Evolutionary conservation across 2,113 vertebrate genomes (phyloP).

Genomic region (Laticauda laticaudata): DNA sequence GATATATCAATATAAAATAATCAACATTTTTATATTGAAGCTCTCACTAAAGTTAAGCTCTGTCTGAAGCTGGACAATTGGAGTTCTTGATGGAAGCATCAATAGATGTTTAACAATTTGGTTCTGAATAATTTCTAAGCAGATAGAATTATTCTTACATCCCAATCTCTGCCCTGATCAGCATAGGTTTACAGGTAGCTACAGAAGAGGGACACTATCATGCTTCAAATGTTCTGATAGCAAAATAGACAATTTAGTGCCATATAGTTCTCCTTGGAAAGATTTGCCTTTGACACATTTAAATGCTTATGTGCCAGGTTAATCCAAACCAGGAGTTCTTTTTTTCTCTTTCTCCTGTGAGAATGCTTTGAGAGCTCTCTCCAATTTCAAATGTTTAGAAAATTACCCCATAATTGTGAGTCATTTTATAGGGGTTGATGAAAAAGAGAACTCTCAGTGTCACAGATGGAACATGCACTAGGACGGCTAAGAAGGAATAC

Average conservation of each 20-base stretch:
- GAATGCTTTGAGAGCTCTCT: neutral
- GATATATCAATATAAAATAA: neutral
- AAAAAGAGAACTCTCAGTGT: neutral
- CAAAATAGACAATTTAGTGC: neutral
- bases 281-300: neutral
- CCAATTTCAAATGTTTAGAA: neutral
- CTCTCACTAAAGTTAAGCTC: neutral
- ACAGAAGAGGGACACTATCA: neutral
- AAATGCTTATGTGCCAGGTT: neutral
- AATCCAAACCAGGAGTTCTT: neutral
- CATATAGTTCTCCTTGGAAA: neutral
- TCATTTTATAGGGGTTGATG: neutral
- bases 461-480: neutral
- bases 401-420: conserved; percentile 13
- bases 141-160: neutral
- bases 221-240: neutral
- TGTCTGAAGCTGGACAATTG: neutral
- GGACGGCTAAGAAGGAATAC: neutral
- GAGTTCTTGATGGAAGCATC: neutral
- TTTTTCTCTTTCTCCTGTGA: neutral
- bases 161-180: neutral
- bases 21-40: neutral
- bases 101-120: neutral
- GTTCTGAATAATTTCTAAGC: neutral
- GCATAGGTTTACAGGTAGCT: neutral